Evolutionary conservation across 2,113 vertebrate genomes (phyloP).

Genomic region (Egretta garzetta): DNA sequence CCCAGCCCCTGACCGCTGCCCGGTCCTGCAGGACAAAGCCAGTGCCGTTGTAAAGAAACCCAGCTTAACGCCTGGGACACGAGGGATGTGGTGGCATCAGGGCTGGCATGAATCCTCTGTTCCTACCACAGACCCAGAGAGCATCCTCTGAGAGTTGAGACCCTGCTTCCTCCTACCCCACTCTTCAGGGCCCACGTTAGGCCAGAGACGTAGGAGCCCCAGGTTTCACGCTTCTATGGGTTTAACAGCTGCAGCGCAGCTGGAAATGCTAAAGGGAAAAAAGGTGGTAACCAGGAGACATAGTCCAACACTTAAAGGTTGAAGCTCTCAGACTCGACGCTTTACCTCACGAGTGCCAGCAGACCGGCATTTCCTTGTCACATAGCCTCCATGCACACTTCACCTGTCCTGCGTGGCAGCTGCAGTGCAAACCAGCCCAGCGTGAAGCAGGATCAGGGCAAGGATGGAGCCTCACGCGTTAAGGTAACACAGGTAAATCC

Average conservation of each 20-base stretch:
- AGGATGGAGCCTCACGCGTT: fast-evolving
- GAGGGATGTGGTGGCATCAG: too few species aligned
- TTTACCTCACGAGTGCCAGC: background rate
- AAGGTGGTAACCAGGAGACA: background rate
- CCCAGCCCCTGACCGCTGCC: background rate
- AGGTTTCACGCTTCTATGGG: background rate
- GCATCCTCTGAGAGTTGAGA: background rate
- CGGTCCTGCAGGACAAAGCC: background rate
- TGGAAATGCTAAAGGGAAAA: background rate
- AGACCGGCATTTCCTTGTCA: background rate
- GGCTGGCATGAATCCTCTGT: background rate
- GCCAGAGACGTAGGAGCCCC: background rate
- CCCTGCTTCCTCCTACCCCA: background rate
- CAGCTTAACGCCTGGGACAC: background rate
- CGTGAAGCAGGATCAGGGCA: fast-evolving
- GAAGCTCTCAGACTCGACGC: background rate
- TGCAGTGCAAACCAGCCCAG: background rate
- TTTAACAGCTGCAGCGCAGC: background rate
- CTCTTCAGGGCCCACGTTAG: background rate
- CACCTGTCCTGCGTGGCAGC: background rate
- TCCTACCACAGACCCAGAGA: background rate
- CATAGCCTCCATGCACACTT: fast-evolving
- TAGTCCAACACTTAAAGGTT: background rate
- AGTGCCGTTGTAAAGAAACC: background rate
- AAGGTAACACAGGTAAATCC: background rate